Conservation (phyloP, 2,888 invertebrate genomes). For the Hemistola chrysoprasaria region DNA sequence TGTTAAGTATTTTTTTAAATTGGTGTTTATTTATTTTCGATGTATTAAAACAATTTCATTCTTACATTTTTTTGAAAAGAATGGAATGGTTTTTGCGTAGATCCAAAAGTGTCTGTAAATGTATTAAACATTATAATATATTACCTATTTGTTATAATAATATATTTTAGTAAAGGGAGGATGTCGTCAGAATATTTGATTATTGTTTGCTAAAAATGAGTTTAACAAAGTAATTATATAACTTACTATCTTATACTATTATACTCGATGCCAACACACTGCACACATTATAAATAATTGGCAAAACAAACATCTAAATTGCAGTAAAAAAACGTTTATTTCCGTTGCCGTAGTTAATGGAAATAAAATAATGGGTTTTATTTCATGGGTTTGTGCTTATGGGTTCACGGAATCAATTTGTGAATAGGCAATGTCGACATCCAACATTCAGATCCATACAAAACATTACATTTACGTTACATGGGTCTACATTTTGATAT, state of each 20-base stretch:
- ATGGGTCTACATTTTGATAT: conserved; percentile 65
- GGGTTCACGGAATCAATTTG: background rate
- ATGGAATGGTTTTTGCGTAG: conserved; percentile 49
- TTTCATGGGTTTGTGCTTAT: too few relatives aligned
- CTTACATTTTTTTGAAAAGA: conserved; percentile 25
- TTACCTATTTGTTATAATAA: conserved; percentile 12
- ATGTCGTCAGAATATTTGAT: conserved; percentile 43
- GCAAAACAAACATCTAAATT: conserved; percentile 32
- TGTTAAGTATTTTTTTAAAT: conserved; percentile 45
- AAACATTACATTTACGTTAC: conserved; percentile 51
- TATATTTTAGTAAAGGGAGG: conserved; percentile 27
- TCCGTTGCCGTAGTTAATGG: conserved; percentile 23
- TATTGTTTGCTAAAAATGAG: conserved; percentile 13
- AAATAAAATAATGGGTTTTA: conserved; percentile 5
- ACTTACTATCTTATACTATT: conserved; percentile 35
- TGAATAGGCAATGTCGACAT: conserved; percentile 29
- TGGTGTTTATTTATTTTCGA: conserved; percentile 18
- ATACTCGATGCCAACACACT: conserved; percentile 70
- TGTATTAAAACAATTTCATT: conserved; percentile 38
- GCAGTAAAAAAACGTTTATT: conserved; percentile 15
- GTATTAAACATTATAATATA: conserved; percentile 34
- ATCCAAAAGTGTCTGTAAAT: conserved; percentile 72
- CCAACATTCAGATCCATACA: conserved; percentile 23
- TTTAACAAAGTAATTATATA: conserved; percentile 26
- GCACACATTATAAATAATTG: conserved; percentile 65